A percentile compares a stretch with the other conserved stretches of the same genome.
Evolutionary conservation across 2,888 invertebrate species (phyloP).

Genomic region (Raillietiella orientalis): DNA sequence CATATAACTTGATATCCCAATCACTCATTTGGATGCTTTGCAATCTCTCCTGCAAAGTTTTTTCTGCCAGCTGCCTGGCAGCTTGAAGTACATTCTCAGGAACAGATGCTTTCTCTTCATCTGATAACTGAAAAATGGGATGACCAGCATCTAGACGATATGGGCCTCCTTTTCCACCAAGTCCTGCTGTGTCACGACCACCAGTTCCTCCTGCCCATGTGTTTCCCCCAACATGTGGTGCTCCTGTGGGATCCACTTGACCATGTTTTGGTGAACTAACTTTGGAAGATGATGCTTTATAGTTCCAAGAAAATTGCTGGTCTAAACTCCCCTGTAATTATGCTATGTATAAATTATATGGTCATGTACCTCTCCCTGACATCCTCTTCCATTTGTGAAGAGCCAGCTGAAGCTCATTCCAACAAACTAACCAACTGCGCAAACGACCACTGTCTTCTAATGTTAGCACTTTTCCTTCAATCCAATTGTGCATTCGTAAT

Average conservation of each 20-base stretch:
- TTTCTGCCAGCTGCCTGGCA: conserved; percentile 69
- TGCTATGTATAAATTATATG: too few species aligned
- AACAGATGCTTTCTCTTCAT: conserved; percentile 58
- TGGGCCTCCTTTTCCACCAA: conserved; percentile 87
- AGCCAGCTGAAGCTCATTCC: too few species aligned
- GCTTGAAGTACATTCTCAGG: conserved; percentile 63
- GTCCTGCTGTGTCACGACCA: conserved; percentile 57
- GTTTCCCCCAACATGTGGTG: conserved; percentile 83
- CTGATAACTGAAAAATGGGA: conserved; percentile 61
- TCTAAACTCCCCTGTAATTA: too few species aligned
- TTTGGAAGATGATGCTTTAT: too few species aligned
- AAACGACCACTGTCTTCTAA: too few species aligned
- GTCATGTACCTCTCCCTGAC: too few species aligned
- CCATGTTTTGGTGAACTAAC: conserved; percentile 60
- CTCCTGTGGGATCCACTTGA: conserved; percentile 55
- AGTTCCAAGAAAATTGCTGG: conserved; percentile 19
- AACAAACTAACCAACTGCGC: too few species aligned
- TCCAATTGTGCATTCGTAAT: too few species aligned
- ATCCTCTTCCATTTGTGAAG: too few species aligned
- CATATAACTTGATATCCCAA: background rate
- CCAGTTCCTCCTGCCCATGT: conserved; percentile 90
- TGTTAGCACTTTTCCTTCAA: too few species aligned
- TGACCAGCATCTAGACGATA: conserved; percentile 79
- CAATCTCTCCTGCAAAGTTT: conserved; percentile 52
- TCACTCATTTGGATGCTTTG: conserved; percentile 69